phyloP scores from a whole-genome alignment of 2,797 vertebrate species.

The Acanthurus lineatus region DNA sequence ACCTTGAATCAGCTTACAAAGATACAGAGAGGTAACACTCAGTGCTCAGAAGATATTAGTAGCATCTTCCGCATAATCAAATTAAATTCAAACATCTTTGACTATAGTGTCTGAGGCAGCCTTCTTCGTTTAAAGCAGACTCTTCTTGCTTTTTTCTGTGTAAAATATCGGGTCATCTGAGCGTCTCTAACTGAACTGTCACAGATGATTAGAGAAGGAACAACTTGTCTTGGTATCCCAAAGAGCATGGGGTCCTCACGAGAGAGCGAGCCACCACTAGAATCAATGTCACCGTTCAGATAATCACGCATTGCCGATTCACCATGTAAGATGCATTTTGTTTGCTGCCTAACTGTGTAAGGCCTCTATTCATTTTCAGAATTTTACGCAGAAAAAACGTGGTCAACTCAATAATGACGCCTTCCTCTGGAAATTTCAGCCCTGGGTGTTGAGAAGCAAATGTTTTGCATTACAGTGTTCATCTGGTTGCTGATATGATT shows the following conservation, averaged over 20 bases:
- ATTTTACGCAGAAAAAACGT: slow-evolving; percentile 67
- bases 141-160: slow-evolving; percentile 61
- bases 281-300: slow-evolving; percentile 86
- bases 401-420: slow-evolving; percentile 70
- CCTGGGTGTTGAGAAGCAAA: slow-evolving; percentile 45
- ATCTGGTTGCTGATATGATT: slow-evolving; percentile 38
- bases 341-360: slow-evolving; percentile 82
- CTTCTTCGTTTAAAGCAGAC: slow-evolving; percentile 57
- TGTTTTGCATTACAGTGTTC: slow-evolving; percentile 39
- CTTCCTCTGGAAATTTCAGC: slow-evolving; percentile 66
- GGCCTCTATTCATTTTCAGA: slow-evolving; percentile 83
- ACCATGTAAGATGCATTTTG: slow-evolving; percentile 88
- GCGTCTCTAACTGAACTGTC: slow-evolving; percentile 84
- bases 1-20: slow-evolving; percentile 14
- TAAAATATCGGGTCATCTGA: slow-evolving; percentile 85
- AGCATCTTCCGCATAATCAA: slow-evolving; percentile 61
- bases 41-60: slow-evolving; percentile 48
- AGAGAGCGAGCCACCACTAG: slow-evolving; percentile 79
- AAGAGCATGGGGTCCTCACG: slow-evolving; percentile 85
- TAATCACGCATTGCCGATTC: slow-evolving; percentile 82
- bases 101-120: slow-evolving; percentile 49
- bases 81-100: slow-evolving; percentile 64
- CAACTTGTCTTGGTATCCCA: slow-evolving; percentile 82
- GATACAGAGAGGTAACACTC: slow-evolving; percentile 1
- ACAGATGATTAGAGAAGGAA: slow-evolving; percentile 85